phyloP scores from a whole-genome alignment of 2,113 vertebrate genomes.

The Zosterops borbonicus region DNA sequence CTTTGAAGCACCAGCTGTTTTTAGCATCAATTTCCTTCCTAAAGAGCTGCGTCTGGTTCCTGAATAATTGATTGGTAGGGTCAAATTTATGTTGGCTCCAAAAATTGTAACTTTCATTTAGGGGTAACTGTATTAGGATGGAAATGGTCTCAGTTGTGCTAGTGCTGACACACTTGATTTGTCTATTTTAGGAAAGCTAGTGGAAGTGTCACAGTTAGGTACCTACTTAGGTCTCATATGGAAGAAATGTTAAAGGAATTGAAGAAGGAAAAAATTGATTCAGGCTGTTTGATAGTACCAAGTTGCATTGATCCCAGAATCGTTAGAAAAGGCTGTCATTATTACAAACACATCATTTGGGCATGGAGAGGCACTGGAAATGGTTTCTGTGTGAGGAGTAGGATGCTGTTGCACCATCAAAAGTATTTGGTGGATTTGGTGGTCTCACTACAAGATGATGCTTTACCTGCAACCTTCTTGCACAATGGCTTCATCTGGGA shows the following conservation, averaged over 20 bases:
- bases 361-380: not conserved
- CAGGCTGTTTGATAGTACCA: not conserved
- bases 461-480: not conserved
- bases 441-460: not conserved
- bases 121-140: not conserved
- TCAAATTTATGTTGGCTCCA: not conserved
- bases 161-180: not conserved
- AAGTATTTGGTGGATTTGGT: not conserved
- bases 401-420: accelerated
- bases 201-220: not conserved
- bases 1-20: not conserved
- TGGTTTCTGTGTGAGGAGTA: not conserved
- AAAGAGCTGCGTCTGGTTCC: not conserved
- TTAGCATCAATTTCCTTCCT: not conserved
- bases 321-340: not conserved
- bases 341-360: not conserved
- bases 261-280: not conserved
- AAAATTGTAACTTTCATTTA: not conserved
- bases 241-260: not conserved
- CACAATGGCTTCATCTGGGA: not conserved
- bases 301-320: not conserved
- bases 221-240: not conserved
- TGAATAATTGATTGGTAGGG: not conserved
- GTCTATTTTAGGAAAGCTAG: not conserved
- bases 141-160: not conserved